A percentile compares a stretch with the other conserved stretches of the same genome.
Conservation (phyloP, 2,797 vertebrate genomes). For the Neosalanx taihuensis region DNA sequence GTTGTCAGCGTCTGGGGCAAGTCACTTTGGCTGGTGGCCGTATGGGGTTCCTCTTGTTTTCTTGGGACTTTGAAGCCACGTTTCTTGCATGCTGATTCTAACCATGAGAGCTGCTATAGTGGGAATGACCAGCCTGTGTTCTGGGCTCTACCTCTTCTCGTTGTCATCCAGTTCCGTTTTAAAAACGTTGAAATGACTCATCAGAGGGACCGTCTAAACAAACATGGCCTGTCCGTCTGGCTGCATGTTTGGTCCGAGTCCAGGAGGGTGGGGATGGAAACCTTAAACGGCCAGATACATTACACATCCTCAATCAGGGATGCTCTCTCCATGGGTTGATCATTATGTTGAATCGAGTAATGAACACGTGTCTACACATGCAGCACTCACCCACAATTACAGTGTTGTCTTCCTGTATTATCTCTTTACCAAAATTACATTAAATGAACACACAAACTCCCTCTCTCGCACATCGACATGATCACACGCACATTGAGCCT, state of each 20-base stretch:
- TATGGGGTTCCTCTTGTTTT: conserved; percentile 75
- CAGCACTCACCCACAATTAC: conserved; percentile 27
- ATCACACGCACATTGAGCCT: background rate
- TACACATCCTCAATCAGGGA: conserved; percentile 40
- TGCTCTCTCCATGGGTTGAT: conserved; percentile 22
- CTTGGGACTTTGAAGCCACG: conserved; percentile 67
- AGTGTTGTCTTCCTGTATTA: background rate
- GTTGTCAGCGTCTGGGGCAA: conserved; percentile 65
- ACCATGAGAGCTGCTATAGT: conserved; percentile 6
- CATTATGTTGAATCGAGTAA: conserved; percentile 12
- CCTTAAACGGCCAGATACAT: conserved; percentile 37
- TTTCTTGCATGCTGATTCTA: conserved; percentile 78
- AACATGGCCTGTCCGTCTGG: conserved; percentile 5
- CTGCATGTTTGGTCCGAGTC: conserved; percentile 28
- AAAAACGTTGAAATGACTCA: background rate
- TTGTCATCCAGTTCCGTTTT: conserved; percentile 4
- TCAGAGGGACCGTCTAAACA: conserved; percentile 1
- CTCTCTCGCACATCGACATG: background rate
- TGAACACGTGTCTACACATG: conserved; percentile 26
- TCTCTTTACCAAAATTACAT: conserved; percentile 11
- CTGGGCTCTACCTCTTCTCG: background rate
- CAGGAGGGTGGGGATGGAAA: conserved; percentile 41
- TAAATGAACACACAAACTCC: conserved; percentile 1
- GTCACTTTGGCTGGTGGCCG: conserved; percentile 66
- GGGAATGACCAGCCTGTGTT: conserved; percentile 38